Evolutionary conservation across 2,113 vertebrate species (phyloP).

Genomic region (Mugil cephalus): DNA sequence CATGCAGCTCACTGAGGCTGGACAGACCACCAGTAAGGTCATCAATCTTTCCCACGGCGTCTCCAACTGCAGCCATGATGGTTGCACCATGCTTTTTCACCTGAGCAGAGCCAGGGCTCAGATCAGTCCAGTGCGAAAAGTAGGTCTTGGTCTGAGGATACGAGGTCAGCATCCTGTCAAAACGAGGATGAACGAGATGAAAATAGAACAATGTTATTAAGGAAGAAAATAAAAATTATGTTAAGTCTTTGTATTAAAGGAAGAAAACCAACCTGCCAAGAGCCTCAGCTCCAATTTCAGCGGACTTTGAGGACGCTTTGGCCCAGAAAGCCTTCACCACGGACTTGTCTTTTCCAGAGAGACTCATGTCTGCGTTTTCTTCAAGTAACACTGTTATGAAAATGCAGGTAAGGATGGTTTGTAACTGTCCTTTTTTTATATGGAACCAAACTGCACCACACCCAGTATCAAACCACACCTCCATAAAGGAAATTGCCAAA

Average conservation of each 20-base stretch:
- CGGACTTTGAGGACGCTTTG: constrained; percentile 63
- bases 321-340: constrained; percentile 72
- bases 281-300: constrained; percentile 60
- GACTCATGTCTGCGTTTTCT: constrained; percentile 75
- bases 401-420: no score
- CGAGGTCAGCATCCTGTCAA: constrained; percentile 72
- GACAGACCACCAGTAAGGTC: constrained; percentile 72
- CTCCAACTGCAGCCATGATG: no score
- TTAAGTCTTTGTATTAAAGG: no score
- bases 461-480: no score
- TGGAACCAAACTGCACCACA: no score
- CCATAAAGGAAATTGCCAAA: no score
- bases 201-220: not conserved
- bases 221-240: no score
- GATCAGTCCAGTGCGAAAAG: no score
- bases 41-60: constrained; percentile 76
- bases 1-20: constrained; percentile 87
- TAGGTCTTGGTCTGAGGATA: no score
- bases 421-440: no score
- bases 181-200: not conserved
- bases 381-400: not conserved
- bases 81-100: no score
- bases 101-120: no score
- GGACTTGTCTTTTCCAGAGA: constrained; percentile 64
- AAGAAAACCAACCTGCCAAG: constrained; percentile 32